Percentiles rank a stretch among this genome's conserved stretches.
Evolutionary conservation across 2,888 invertebrate species (phyloP).

Genomic region (Dione vanillae): DNA sequence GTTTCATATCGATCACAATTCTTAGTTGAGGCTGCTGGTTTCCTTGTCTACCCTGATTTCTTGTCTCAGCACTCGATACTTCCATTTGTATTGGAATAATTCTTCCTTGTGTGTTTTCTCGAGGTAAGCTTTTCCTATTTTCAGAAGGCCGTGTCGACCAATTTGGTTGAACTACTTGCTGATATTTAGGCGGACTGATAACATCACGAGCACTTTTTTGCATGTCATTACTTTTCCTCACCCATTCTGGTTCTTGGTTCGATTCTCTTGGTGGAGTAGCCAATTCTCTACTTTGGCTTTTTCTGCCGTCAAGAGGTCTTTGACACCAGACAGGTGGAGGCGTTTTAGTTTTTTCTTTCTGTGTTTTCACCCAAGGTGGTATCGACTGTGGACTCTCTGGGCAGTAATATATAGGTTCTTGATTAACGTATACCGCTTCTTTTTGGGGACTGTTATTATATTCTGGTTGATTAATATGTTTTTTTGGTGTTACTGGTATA

Average conservation of each 20-base stretch:
- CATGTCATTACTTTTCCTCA: constrained; percentile 74
- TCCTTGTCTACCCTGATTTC: constrained; percentile 61
- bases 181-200: constrained; percentile 75
- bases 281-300: constrained; percentile 69
- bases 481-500: constrained; percentile 75
- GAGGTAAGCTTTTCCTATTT: constrained; percentile 75
- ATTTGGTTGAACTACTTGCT: constrained; percentile 70
- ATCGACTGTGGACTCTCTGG: constrained; percentile 77
- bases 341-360: constrained; percentile 79
- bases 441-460: constrained; percentile 65
- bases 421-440: constrained; percentile 76
- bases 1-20: constrained; percentile 78
- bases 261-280: constrained; percentile 73
- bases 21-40: constrained; percentile 72
- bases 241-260: constrained; percentile 77
- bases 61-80: constrained; percentile 69
- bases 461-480: constrained; percentile 65
- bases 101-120: constrained; percentile 70
- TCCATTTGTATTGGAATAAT: constrained; percentile 89
- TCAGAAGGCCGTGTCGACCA: constrained; percentile 80
- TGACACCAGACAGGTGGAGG: constrained; percentile 79
- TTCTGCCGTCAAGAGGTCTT: constrained; percentile 70
- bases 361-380: constrained; percentile 78
- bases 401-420: constrained; percentile 76
- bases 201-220: constrained; percentile 71